Percentiles rank a stretch among this genome's conserved stretches.
Evolutionary conservation across 2,888 invertebrate species (phyloP).

Genomic region (Tryphoninae sp.): DNA sequence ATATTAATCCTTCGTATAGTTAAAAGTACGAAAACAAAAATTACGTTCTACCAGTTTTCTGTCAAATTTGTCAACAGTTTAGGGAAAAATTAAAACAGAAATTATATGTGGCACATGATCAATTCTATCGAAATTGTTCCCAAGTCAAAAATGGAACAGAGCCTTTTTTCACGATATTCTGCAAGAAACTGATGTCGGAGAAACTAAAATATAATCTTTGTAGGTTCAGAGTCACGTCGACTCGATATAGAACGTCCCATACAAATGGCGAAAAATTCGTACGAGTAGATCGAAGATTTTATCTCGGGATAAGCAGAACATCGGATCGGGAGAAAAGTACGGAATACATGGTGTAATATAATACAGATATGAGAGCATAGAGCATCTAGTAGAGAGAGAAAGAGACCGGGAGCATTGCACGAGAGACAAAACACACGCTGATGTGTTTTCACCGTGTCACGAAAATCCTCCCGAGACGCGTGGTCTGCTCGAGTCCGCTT

Average conservation of each 20-base stretch:
- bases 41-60: no score
- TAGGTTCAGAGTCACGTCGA: neutral
- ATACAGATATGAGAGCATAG: constrained; percentile 29
- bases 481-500: constrained; percentile 23
- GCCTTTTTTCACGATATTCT: no score
- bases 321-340: constrained; percentile 52
- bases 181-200: no score
- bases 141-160: no score
- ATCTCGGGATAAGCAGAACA: constrained; percentile 52
- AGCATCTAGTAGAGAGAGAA: constrained; percentile 14
- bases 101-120: no score
- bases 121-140: no score
- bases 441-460: constrained; percentile 42
- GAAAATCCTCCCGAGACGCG: constrained; percentile 31
- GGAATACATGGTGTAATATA: constrained; percentile 40
- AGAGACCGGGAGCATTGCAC: neutral
- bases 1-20: no score
- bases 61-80: no score
- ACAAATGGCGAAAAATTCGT: constrained; percentile 6
- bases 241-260: constrained; percentile 27
- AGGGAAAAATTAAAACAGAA: no score
- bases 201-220: neutral
- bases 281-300: constrained; percentile 35
- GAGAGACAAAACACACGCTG: constrained; percentile 22
- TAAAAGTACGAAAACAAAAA: no score